Evolutionary conservation across 2,113 vertebrate genomes (phyloP).

Genomic region (Eulacestoma nigropectus): DNA sequence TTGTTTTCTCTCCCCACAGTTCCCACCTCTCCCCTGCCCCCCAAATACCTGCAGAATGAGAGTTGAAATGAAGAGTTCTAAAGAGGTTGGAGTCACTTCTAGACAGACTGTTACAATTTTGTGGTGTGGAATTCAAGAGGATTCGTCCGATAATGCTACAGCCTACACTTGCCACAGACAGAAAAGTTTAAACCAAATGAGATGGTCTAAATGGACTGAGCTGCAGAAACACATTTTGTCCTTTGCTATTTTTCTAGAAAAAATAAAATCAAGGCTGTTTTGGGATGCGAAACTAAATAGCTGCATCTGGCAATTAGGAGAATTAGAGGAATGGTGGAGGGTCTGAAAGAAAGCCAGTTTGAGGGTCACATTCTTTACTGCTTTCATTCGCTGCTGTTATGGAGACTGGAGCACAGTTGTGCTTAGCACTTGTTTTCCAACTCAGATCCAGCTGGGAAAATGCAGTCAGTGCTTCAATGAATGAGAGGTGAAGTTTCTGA

Average conservation of each 20-base stretch:
- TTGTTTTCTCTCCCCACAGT: neutral
- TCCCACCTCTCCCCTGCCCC: fast-evolving
- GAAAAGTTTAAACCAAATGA: neutral
- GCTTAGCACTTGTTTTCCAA: neutral
- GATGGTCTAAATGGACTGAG: neutral
- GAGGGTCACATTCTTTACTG: neutral
- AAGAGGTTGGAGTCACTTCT: neutral
- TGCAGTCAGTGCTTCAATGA: neutral
- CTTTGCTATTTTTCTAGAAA: neutral
- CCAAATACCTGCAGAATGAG: neutral
- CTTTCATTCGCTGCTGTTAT: neutral
- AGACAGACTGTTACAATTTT: neutral
- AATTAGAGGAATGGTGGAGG: neutral
- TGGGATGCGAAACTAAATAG: neutral
- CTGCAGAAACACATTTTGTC: neutral
- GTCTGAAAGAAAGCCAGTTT: neutral
- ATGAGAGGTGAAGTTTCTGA: neutral
- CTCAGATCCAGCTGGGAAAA: neutral
- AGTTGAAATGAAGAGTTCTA: neutral
- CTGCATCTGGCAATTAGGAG: neutral
- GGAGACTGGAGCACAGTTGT: neutral
- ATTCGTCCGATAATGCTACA: neutral
- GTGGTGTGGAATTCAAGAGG: neutral
- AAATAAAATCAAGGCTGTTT: neutral
- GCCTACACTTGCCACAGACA: neutral